phyloP scores from a whole-genome alignment of 2,113 vertebrate genomes.

The Delphinapterus leucas region DNA sequence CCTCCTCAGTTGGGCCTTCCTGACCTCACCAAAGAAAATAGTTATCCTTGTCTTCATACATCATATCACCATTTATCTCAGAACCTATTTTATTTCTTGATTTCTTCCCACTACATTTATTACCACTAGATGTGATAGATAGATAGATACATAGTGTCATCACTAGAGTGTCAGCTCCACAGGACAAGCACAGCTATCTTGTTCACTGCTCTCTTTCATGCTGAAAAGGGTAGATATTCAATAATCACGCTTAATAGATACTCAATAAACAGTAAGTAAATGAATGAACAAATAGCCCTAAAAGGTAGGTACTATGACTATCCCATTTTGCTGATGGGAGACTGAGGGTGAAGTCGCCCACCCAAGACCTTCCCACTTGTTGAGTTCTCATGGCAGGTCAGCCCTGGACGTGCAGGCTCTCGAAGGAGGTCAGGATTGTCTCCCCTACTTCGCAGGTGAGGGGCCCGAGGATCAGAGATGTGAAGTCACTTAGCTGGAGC shows the following conservation, averaged over 20 bases:
- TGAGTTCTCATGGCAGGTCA: not conserved
- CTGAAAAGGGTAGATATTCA: not conserved
- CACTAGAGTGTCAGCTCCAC: not conserved
- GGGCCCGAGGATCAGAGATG: not conserved
- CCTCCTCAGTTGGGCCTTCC: not conserved
- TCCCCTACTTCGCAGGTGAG: not conserved
- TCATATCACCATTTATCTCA: not conserved
- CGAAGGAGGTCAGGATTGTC: not conserved
- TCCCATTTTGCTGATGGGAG: not conserved
- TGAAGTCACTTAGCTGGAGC: not conserved
- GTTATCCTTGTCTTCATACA: not conserved
- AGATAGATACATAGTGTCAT: not conserved
- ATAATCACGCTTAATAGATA: not conserved
- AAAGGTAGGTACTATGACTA: not conserved
- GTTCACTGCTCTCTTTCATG: no score
- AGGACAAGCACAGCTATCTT: not conserved
- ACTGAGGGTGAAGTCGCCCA: not conserved
- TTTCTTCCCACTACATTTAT: not conserved
- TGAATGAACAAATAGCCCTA: not conserved
- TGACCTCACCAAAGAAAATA: not conserved
- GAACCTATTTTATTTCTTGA: not conserved
- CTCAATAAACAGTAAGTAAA: not conserved
- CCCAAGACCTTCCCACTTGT: not conserved
- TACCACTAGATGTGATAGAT: not conserved
- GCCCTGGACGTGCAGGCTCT: not conserved